Evolutionary conservation across 2,113 vertebrate species (phyloP), one percentile per base, ranked within the genome.

Genomic region (Pseudolaguvia tuberculata): DNA sequence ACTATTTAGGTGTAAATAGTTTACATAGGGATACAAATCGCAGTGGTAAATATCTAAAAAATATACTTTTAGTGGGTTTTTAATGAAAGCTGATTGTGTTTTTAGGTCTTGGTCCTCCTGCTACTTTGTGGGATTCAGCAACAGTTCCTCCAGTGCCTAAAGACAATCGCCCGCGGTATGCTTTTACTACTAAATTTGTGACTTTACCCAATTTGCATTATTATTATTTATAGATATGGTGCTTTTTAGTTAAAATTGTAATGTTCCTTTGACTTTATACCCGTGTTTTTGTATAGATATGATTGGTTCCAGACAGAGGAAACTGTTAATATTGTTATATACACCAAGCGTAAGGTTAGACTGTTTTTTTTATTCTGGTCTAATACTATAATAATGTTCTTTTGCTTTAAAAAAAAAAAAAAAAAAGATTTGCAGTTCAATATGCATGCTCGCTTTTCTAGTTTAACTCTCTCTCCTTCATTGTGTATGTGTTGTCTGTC

Each of bases 251-350:
- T 35, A 3, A 35, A 35, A 35, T 6, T 6, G 14, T 23, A 65
- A 25, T 63, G 59, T 15, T 25, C 47, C 12, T 42, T 23, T 23
- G 13, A n/a, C n/a, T n/a, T n/a, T n/a, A n/a, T 29, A 5, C 25
- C 31, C 20, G 1, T 14, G 1, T 75, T 14, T 48, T 87, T 20
- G 85, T 87, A 65, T 83, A 99, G 97, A 88, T 97, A 91, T 56
- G 95, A 99, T 76, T 99, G 97, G 97, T 98, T 98, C 88, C 96
- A 99, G 77, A 97, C 94, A 21, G 93, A 95, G 17, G 87, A 52
- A 62, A 86, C 83, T 15, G 85, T 98, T 78, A 93, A 91, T 58
- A 15, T 98, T 80, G 89, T 94, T 13, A 79, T 98, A 84, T 98
- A 97, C 73, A 89, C 94, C 74, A 96, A 94, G 84, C 88, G 93